These are phyloP conservation scores for Rallus limicola DNA, from an alignment of 2,113 vertebrate species.

Conservation along the genomic window DNA sequence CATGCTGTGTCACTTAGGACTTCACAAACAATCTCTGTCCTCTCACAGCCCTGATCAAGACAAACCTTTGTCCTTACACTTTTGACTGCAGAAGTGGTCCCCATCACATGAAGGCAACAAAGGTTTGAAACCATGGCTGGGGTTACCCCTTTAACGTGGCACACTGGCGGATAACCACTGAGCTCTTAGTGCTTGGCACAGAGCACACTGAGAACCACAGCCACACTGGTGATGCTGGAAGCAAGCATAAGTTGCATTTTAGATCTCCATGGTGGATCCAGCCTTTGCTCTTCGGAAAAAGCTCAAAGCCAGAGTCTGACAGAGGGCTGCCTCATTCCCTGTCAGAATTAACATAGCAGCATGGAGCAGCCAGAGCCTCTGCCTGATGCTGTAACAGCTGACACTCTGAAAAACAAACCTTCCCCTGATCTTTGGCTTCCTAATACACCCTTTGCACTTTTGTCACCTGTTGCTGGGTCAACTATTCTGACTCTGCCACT, in stretches of 20 bases:
- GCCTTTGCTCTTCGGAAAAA: background rate
- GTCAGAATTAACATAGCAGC: background rate
- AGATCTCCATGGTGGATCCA: background rate
- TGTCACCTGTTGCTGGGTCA: background rate
- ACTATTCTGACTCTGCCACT: background rate
- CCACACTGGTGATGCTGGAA: background rate
- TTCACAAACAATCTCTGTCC: background rate
- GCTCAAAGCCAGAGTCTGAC: background rate
- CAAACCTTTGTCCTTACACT: background rate
- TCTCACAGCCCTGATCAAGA: background rate
- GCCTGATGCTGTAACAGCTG: background rate
- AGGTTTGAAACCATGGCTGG: background rate
- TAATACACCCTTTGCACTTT: background rate
- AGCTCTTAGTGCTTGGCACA: background rate
- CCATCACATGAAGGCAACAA: background rate
- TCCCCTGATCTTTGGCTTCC: background rate
- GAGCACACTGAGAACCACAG: background rate
- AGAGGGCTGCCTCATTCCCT: rapidly evolving
- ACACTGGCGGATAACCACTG: background rate
- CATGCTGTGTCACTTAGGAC: rapidly evolving
- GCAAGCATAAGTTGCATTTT: background rate
- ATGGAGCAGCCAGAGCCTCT: background rate
- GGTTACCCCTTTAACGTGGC: background rate
- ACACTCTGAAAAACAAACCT: background rate
- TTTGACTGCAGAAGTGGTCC: background rate